These are phyloP conservation scores for Seira sanloemensis DNA, from an alignment of 2,888 invertebrate genomes.

Conservation along the genomic window DNA sequence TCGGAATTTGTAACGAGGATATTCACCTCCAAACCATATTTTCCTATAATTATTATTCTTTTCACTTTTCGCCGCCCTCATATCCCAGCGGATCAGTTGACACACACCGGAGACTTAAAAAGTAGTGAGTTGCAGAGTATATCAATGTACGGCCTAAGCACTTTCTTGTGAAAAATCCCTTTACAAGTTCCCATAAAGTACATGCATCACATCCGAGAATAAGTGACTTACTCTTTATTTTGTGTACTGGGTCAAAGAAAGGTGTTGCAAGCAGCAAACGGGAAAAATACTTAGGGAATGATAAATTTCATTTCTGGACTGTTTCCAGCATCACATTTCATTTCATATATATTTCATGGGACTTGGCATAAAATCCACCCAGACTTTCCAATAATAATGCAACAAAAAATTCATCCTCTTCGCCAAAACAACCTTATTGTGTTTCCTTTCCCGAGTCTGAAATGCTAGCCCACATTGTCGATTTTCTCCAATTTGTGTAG, in stretches of 20 bases:
- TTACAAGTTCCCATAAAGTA: too few species aligned
- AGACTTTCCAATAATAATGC: background rate
- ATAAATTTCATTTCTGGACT: background rate
- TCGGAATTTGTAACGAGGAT: too few species aligned
- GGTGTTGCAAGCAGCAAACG: background rate
- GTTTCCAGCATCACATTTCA: background rate
- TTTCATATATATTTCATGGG: background rate
- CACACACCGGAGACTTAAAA: background rate
- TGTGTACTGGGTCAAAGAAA: too few species aligned
- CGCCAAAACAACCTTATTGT: background rate
- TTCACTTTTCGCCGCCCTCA: background rate
- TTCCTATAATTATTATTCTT: background rate
- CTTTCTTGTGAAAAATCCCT: too few species aligned
- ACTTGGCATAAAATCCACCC: background rate
- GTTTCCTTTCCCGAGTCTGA: too few species aligned
- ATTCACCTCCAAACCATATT: background rate
- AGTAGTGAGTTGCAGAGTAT: too few species aligned
- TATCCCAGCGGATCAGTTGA: background rate
- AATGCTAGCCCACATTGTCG: too few species aligned
- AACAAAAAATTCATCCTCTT: background rate
- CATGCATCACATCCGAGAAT: too few species aligned
- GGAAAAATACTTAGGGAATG: background rate
- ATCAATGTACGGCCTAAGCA: too few species aligned
- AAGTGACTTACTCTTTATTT: too few species aligned
- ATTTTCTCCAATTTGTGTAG: too few species aligned